Conservation (phyloP, 2,113 vertebrate genomes). For the Bucco capensis region DNA sequence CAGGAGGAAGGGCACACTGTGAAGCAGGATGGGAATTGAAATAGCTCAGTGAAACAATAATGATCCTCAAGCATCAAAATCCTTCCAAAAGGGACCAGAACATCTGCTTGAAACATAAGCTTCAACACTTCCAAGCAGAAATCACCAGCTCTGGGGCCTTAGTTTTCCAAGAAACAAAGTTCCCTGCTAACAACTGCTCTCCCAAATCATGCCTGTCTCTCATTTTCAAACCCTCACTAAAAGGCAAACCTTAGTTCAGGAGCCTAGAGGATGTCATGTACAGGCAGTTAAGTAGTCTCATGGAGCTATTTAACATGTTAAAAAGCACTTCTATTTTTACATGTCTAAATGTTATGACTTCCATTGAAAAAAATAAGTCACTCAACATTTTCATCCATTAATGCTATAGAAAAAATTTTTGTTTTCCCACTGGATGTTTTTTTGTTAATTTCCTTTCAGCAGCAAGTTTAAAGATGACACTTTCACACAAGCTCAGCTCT, state of each 20-base stretch:
- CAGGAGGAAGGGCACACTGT: neutral
- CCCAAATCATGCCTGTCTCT: neutral
- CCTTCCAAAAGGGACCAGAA: neutral
- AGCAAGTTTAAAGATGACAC: neutral
- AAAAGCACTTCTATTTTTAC: neutral
- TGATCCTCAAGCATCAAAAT: neutral
- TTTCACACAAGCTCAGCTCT: neutral
- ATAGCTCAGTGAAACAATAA: neutral
- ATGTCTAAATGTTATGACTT: conserved; percentile 35
- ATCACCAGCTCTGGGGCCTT: neutral
- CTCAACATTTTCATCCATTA: conserved; percentile 5
- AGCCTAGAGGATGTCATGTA: neutral
- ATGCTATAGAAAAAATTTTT: neutral
- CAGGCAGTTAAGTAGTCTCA: neutral
- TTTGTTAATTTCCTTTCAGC: neutral
- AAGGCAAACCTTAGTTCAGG: neutral
- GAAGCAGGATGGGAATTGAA: neutral
- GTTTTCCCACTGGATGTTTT: neutral
- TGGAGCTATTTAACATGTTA: conserved; percentile 9
- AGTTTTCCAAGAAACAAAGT: neutral
- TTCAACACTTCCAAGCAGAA: neutral
- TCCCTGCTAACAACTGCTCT: neutral
- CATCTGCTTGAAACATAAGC: neutral
- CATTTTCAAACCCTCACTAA: neutral
- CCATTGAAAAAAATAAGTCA: neutral